Evolutionary conservation across 2,888 invertebrate genomes (phyloP), one percentile per base, ranked within the genome.

Genomic region (Chalcosyrphus nemorum): DNA sequence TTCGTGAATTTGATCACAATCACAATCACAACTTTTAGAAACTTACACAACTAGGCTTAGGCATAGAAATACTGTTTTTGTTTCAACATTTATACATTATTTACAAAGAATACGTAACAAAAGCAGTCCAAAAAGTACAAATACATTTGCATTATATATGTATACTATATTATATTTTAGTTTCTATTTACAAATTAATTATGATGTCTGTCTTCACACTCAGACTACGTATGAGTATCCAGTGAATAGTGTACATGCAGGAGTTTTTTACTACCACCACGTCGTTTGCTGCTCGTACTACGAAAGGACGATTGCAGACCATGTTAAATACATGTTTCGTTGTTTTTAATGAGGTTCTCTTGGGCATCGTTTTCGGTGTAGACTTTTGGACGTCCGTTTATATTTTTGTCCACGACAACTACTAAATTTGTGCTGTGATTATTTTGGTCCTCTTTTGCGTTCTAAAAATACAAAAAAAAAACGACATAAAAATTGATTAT

Each of bases 281-380:
- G 81, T 21, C 66, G 81, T 21, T 54, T 68, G 17, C 38, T 72
- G 35, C 29, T 74, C 52, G 45, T 35, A 21, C 63, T 57, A 38
- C 63, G 43, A 27, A 65, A 52, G 78, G 78, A 78, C 50, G 38
- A 54, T 29, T 77, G 52, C 35, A 77, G 63, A 74, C 70, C 56
- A 57, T 65, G 86, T 87, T 89, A 89, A 87, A 90, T 89, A 86
- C 88, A 89, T 17, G 90, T 89, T 87, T 91, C 90, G 77, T 90
- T 88, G 66, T 88, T 88, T 82, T 89, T 89, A 45, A 87, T 87
- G 59, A 88, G 80, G 35, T 88, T 88, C 66, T 89, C 89, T 21
- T 89, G 87, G 35, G 87, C 87, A 76, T 89, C 88, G 56, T 88
- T 88, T 71, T 90, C 89, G 6, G 89, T 88, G 59, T 86, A 88